Evolutionary conservation across 2,888 invertebrate genomes (phyloP).

Genomic region (Cryptus armator): DNA sequence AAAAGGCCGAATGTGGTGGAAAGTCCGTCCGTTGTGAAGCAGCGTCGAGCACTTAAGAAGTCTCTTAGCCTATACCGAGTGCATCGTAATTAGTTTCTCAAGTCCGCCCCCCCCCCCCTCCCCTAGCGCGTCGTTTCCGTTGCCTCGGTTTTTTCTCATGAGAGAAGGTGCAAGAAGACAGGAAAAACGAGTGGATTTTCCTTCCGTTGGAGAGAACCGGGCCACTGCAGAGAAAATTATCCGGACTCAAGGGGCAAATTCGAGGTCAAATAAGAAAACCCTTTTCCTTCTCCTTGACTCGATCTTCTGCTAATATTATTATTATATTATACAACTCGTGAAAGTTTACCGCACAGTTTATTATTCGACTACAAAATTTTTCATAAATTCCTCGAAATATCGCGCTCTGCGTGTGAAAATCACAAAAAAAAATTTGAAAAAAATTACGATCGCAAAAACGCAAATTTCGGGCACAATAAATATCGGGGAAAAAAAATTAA

Average conservation of each 20-base stretch:
- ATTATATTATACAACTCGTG: background rate
- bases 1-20: background rate
- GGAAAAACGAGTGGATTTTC: conserved; percentile 2
- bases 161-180: background rate
- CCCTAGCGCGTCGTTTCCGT: background rate
- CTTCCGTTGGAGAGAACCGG: background rate
- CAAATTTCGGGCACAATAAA: no score
- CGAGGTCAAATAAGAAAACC: background rate
- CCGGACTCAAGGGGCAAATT: background rate
- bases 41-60: background rate
- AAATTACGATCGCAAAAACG: no score
- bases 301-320: background rate
- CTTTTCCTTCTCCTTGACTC: background rate
- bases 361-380: background rate
- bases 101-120: background rate
- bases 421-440: background rate
- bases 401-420: background rate
- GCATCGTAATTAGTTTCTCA: conserved; percentile 17
- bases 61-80: background rate
- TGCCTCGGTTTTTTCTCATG: background rate
- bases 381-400: conserved; percentile 1
- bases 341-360: background rate
- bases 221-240: background rate
- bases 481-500: no score
- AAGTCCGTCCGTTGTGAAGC: background rate